Conservation (phyloP, 2,888 invertebrate genomes). For the Rhagium mordax region DNA sequence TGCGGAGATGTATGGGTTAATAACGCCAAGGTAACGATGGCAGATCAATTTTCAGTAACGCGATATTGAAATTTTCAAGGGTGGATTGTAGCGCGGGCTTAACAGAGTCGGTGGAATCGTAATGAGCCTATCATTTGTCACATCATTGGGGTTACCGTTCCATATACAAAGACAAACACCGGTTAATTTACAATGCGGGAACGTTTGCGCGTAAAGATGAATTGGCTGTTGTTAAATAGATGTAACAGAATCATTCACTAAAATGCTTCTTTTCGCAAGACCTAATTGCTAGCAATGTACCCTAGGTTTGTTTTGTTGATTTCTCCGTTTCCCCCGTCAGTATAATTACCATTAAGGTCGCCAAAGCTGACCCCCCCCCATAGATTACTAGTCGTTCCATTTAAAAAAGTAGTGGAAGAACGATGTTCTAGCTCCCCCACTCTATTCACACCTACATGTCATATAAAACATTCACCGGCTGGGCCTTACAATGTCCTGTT, state of each 20-base stretch:
- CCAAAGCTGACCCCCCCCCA: too few species aligned
- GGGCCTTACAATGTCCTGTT: too few species aligned
- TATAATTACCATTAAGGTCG: too few species aligned
- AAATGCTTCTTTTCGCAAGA: neutral
- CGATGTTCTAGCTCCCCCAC: too few species aligned
- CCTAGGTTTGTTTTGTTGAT: too few species aligned
- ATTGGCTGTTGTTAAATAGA: neutral
- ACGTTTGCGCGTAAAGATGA: neutral
- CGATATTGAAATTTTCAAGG: neutral
- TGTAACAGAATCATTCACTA: neutral
- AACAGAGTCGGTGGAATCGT: neutral
- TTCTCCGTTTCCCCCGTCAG: too few species aligned
- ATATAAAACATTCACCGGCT: too few species aligned
- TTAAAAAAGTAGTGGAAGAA: too few species aligned
- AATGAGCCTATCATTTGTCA: constrained; percentile 6
- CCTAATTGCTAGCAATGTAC: too few species aligned
- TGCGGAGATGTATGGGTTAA: neutral
- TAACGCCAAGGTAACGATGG: neutral
- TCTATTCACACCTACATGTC: too few species aligned
- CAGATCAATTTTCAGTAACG: neutral
- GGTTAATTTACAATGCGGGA: neutral
- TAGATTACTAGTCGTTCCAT: too few species aligned
- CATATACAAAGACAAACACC: neutral
- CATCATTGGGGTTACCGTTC: neutral
- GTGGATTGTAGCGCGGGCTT: neutral